These are phyloP conservation scores for Strigamia maritima DNA, from an alignment of 2,888 invertebrate species.

Conservation along the genomic window DNA sequence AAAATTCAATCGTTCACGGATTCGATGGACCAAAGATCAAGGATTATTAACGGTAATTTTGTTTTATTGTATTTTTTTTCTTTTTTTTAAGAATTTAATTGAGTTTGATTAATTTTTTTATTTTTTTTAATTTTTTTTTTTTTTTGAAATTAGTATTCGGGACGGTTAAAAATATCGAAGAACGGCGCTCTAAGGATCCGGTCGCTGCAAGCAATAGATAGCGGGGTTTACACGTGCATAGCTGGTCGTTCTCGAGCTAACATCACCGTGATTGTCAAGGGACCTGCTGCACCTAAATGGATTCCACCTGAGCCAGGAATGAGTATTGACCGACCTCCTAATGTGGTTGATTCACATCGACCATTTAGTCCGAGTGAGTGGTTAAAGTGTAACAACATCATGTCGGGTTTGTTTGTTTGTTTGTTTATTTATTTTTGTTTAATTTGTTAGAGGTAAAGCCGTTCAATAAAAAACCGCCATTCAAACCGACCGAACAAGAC, in stretches of 20 bases:
- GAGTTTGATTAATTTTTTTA: not conserved
- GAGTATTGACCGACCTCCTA: slow-evolving; percentile 44
- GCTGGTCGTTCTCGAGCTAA: slow-evolving; percentile 77
- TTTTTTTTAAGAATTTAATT: not conserved
- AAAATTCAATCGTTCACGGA: slow-evolving; percentile 70
- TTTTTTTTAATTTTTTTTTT: not conserved
- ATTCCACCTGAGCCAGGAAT: slow-evolving; percentile 70
- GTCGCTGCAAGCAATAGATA: slow-evolving; percentile 74
- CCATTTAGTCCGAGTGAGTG: slow-evolving; percentile 9
- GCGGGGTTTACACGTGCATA: slow-evolving; percentile 80
- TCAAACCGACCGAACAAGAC: not conserved
- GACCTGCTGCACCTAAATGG: slow-evolving; percentile 68
- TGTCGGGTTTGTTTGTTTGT: not conserved
- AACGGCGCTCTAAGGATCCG: slow-evolving; percentile 83
- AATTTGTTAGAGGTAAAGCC: not conserved
- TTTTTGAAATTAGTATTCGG: slow-evolving; percentile 37
- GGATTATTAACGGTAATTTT: slow-evolving; percentile 55
- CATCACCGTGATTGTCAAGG: slow-evolving; percentile 72
- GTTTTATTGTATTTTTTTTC: not conserved
- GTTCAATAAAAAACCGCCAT: not conserved
- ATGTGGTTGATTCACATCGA: slow-evolving; percentile 38
- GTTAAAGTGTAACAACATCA: slow-evolving; percentile 6
- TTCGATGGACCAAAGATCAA: slow-evolving; percentile 85
- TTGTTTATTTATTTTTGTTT: not conserved
- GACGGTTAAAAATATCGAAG: slow-evolving; percentile 73